phyloP scores from a whole-genome alignment of 2,888 invertebrate genomes.

The Arctia plantaginis region DNA sequence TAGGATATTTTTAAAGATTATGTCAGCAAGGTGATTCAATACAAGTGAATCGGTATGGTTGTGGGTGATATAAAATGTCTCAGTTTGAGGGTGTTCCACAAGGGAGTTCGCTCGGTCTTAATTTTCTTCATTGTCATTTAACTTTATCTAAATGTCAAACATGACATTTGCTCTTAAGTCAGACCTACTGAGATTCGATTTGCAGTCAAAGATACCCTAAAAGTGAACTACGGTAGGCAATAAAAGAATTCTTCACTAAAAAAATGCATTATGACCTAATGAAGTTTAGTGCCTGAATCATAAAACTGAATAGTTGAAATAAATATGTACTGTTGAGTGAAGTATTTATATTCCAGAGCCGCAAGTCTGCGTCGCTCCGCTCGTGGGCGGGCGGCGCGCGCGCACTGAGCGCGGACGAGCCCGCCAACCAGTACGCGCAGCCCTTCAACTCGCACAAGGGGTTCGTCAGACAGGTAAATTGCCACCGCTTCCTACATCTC shows the following conservation, averaged over 20 bases:
- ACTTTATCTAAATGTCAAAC: neutral
- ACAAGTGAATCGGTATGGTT: no score
- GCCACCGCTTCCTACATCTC: no score
- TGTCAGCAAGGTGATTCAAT: no score
- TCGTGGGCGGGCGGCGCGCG: constrained; percentile 72
- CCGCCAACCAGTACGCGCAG: constrained; percentile 79
- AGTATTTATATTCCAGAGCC: constrained; percentile 70
- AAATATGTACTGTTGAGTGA: neutral
- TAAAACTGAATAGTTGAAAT: no score
- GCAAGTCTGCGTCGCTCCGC: constrained; percentile 88
- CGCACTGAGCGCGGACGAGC: constrained; percentile 74
- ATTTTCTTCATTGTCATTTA: no score
- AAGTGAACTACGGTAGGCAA: neutral
- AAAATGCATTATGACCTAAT: no score
- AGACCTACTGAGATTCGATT: neutral
- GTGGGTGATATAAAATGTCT: neutral
- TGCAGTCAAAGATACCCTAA: neutral
- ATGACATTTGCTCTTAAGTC: no score
- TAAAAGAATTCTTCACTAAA: no score
- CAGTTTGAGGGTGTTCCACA: neutral
- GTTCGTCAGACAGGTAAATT: constrained; percentile 74
- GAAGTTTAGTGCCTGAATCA: no score
- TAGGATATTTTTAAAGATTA: no score
- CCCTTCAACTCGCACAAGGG: constrained; percentile 76
- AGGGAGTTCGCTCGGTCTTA: no score